Evolutionary conservation across 2,888 invertebrate species (phyloP).

Genomic region (Cactoblastis cactorum): DNA sequence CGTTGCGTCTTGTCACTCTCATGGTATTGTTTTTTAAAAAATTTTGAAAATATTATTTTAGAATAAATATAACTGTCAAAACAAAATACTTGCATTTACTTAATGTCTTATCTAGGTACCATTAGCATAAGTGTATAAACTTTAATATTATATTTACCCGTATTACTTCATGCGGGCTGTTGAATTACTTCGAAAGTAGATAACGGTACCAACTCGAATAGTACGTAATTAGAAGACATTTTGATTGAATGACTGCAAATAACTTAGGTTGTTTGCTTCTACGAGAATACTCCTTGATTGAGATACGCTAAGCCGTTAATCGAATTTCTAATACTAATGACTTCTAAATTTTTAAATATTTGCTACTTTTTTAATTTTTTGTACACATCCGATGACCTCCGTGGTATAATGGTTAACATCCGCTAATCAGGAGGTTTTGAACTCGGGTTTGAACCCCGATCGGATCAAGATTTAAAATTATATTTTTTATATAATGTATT

Average conservation of each 20-base stretch:
- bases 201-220: neutral
- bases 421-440: no score
- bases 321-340: neutral
- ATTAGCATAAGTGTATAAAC: neutral
- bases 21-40: no score
- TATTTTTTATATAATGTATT: no score
- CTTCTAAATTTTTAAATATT: no score
- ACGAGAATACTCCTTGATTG: neutral
- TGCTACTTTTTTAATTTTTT: neutral
- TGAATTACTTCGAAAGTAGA: neutral
- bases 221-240: constrained; percentile 1
- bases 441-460: no score
- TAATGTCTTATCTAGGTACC: neutral
- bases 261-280: neutral
- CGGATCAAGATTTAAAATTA: no score
- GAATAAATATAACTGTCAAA: no score
- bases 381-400: no score
- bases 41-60: no score
- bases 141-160: neutral
- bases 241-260: neutral
- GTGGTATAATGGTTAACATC: no score
- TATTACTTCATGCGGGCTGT: neutral
- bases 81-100: no score
- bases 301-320: neutral
- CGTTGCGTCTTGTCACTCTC: no score